These are phyloP conservation scores for Oscheius sp. DNA, from an alignment of 2,888 invertebrate species.

Conservation along the genomic window DNA sequence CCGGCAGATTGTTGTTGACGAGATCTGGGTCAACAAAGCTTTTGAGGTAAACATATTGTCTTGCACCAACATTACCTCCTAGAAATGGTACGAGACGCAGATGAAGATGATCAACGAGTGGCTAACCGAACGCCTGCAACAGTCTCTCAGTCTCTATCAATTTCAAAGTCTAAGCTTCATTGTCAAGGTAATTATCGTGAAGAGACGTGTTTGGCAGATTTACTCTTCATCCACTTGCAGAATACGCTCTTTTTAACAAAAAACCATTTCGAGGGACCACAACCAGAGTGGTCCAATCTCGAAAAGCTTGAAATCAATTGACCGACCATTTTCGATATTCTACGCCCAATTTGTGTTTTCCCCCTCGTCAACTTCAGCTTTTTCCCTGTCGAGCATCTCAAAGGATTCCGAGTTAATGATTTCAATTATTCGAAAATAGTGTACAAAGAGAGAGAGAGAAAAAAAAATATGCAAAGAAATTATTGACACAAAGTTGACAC, in stretches of 20 bases:
- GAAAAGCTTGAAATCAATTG: constrained; percentile 2
- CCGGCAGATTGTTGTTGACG: constrained; percentile 91
- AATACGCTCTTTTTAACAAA: constrained; percentile 2
- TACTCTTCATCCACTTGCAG: not conserved
- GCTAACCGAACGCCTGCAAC: constrained; percentile 91
- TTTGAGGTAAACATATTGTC: constrained; percentile 79
- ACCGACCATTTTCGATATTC: constrained; percentile 24
- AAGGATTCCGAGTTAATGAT: not conserved
- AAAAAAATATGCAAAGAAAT: too few species aligned
- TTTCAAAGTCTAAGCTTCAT: constrained; percentile 96
- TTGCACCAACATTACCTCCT: constrained; percentile 60
- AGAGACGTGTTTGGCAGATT: not conserved
- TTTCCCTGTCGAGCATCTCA: not conserved
- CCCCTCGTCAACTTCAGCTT: too few species aligned
- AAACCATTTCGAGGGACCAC: constrained; percentile 3
- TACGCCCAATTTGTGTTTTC: not conserved
- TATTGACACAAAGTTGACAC: too few species aligned
- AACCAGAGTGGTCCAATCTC: constrained; percentile 9
- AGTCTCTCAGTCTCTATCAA: constrained; percentile 94
- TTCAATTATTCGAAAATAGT: too few species aligned
- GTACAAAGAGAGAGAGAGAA: not conserved
- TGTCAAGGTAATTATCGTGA: constrained; percentile 81
- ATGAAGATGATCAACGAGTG: constrained; percentile 92
- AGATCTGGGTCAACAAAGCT: constrained; percentile 85
- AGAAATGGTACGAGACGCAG: constrained; percentile 95